Evolutionary conservation across 2,888 invertebrate species (phyloP).

Genomic region (Syritta pipiens): DNA sequence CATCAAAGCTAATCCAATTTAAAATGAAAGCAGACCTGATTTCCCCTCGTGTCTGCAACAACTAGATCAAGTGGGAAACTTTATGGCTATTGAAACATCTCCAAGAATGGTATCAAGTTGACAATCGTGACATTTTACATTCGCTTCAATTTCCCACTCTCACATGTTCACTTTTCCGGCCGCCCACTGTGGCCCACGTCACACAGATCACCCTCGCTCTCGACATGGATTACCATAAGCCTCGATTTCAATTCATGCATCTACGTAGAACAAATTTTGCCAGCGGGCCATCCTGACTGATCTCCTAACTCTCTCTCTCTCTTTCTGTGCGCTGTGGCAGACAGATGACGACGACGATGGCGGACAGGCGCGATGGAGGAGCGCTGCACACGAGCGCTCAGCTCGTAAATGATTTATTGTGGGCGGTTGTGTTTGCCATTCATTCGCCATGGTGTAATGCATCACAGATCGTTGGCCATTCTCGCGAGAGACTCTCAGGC

Average conservation of each 20-base stretch:
- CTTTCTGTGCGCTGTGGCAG: not conserved
- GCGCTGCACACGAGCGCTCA: slow-evolving; percentile 7
- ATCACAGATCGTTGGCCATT: slow-evolving; percentile 63
- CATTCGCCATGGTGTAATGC: slow-evolving; percentile 60
- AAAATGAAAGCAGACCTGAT: too few species aligned
- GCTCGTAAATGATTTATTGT: slow-evolving; percentile 64
- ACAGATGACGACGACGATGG: not conserved
- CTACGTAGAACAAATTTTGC: slow-evolving; percentile 57
- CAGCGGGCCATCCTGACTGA: slow-evolving; percentile 63
- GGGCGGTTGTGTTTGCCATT: slow-evolving; percentile 68
- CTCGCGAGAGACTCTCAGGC: slow-evolving; percentile 5
- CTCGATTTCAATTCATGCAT: slow-evolving; percentile 52
- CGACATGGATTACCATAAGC: slow-evolving; percentile 49
- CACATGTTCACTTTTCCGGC: not conserved
- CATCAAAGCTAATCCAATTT: too few species aligned
- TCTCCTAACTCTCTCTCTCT: slow-evolving; percentile 27
- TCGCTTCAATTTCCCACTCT: not conserved
- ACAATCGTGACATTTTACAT: too few species aligned
- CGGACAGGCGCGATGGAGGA: slow-evolving; percentile 1
- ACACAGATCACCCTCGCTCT: slow-evolving; percentile 35
- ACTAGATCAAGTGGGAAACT: too few species aligned
- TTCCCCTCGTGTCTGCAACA: too few species aligned
- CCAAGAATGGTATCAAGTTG: too few species aligned
- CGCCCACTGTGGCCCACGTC: slow-evolving; percentile 26
- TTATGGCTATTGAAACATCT: too few species aligned